Base-by-base conservation (phyloP, 2,113 vertebrate genomes). In the Phodopus roborovskii region DNA sequence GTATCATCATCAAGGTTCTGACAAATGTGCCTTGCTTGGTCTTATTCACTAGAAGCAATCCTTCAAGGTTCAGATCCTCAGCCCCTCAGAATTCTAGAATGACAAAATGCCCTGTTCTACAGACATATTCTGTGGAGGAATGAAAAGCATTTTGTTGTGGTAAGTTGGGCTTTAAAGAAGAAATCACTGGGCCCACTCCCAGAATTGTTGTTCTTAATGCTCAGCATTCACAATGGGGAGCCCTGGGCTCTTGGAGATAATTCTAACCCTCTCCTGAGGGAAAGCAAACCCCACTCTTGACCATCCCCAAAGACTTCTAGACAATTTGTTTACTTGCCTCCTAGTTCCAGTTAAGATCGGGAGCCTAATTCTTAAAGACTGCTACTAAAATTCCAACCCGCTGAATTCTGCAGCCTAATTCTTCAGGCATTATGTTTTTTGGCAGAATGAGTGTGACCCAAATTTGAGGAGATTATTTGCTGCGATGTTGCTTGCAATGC, bases 281-380 rank as follows among this genome's bases (percentile, higher is more conserved):
- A 64, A 97, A 79, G 53, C 66, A 96, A 98, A 97, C 75, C 94
- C 11, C 2, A 70, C 88, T 85, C 30, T 24, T 58, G 88, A 95
- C 88, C 82, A 42, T 95, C 96, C 7, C 30, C 24, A 97, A 96
- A 98, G 96, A 92, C 94, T 66, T 97, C 60, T 95, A 94, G 5
- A 7, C 94, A 97, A 96, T 96, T 97, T 95, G 96, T 94, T 96
- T 94, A 92, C 96, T 98, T 95, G 97, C 88, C 94, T 98, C 84
- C 97, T 94, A 97, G 96, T 98, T 98, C 90, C 98, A 97, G 79
- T 94, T 93, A 97, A 96, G 93, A 97, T 87, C 77, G 93, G 96
- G 97, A 98, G 94, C 93, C 97, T 98, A 92, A 98, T 98, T 98
- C 97, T 97, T 97, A 96, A 97, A 98, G 97, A 98, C 94, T 97